These are phyloP conservation scores for Oryzias sinensis DNA, from an alignment of 2,797 vertebrate species.

Conservation along the genomic window DNA sequence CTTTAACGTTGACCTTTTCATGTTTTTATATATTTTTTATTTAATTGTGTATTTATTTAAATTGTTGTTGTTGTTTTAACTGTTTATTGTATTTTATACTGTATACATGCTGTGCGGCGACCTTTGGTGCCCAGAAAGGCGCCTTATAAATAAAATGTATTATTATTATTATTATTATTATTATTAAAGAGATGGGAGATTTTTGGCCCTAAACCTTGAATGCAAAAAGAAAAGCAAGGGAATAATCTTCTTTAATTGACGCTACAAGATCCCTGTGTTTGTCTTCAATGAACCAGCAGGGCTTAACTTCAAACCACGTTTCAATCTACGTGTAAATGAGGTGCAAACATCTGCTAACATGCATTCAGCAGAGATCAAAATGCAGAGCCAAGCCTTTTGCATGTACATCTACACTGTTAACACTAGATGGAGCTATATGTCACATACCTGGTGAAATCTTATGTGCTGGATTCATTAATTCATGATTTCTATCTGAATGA, in stretches of 20 bases:
- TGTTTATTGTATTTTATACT: too few relatives aligned
- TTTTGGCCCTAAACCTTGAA: neutral
- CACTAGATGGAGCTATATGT: slow-evolving; percentile 66
- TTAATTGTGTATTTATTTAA: too few relatives aligned
- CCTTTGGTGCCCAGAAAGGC: too few relatives aligned
- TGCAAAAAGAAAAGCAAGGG: neutral
- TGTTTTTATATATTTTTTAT: too few relatives aligned
- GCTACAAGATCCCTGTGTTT: neutral
- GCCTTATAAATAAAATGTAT: too few relatives aligned
- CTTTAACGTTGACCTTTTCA: too few relatives aligned
- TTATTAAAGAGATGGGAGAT: neutral
- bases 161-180: too few relatives aligned
- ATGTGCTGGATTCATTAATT: slow-evolving; percentile 30
- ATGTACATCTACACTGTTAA: slow-evolving; percentile 23
- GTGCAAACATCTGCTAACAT: neutral
- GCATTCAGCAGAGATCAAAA: neutral
- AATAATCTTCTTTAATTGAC: neutral
- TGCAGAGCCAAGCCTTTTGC: neutral
- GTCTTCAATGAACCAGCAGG: too few relatives aligned
- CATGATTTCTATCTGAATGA: slow-evolving; percentile 8
- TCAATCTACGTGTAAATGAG: slow-evolving; percentile 1
- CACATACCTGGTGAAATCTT: neutral
- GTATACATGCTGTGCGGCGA: too few relatives aligned
- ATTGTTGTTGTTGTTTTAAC: too few relatives aligned
- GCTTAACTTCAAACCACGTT: neutral